Evolutionary conservation across 2,888 invertebrate genomes (phyloP), one percentile per base, ranked within the genome.

Genomic region (Acleris sparsana): DNA sequence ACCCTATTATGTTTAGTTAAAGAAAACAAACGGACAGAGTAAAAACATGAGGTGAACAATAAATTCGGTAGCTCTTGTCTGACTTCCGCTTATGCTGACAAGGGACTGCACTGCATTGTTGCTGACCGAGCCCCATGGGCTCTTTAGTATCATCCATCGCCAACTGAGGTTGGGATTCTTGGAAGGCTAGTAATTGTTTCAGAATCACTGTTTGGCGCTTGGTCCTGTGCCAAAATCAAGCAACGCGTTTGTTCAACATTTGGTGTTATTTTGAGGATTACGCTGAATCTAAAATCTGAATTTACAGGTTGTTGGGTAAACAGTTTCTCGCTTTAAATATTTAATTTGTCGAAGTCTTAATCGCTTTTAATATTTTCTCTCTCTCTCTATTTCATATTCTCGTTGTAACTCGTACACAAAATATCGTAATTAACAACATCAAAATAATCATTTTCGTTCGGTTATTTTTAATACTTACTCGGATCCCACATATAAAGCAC

Each of bases 1-100:
- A 88, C 86, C 83, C 87, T 83, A 88, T 91, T 91, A 88, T 88
- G 81, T 83, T 83, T 76, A 69, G 78, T 74, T 78, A 75, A 79
- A 82, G 87, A 84, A 86, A 88, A 88, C 86, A 90, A 90, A 86
- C 83, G 82, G 72, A 75, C 70, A 51, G 64, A 80, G 83, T 81
- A 84, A 86, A 85, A 84, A 86, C 83, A 83, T 77, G 77, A 74
- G 76, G 73, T 64, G 72, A 77, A 87, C 87, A 88, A 88, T 83
- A 79, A 76, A 74, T 74, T 77, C 76, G 75, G 78, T 71, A 71
- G 80, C 81, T 73, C 71, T 80, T 82, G 83, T 84, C 81, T 80
- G 75, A 85, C 86, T 88, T 89, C 85, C 84, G 85, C 80, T 71
- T 77, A 87, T 87, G 86, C 88, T 85, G 83, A 84, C 77, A 74